Evolutionary conservation across 2,888 invertebrate species (phyloP).

Genomic region (Eulithis testata): DNA sequence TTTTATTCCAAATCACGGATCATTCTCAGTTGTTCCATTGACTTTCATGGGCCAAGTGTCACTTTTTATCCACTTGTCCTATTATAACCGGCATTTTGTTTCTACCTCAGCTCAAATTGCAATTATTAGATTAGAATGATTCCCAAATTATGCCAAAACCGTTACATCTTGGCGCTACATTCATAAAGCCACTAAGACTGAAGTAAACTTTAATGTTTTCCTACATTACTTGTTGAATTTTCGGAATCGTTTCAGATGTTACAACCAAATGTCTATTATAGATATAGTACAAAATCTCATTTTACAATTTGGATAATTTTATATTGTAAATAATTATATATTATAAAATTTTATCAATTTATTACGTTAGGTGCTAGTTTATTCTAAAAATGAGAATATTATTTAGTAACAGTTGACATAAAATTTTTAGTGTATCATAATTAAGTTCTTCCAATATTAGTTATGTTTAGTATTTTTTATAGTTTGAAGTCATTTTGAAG

Average conservation of each 20-base stretch:
- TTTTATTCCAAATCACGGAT: conserved; percentile 23
- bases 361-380: conserved; percentile 69
- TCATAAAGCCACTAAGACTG: conserved; percentile 41
- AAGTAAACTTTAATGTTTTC: conserved; percentile 35
- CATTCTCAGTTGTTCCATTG: background rate
- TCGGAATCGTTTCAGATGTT: conserved; percentile 23
- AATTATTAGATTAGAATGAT: conserved; percentile 35
- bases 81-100: conserved; percentile 51
- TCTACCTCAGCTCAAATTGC: conserved; percentile 56
- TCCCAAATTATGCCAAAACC: conserved; percentile 48
- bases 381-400: conserved; percentile 57
- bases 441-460: conserved; percentile 44
- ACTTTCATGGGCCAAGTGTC: background rate
- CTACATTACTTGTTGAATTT: conserved; percentile 26
- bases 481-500: conserved; percentile 42
- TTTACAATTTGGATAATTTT: conserved; percentile 45
- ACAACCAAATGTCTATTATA: conserved; percentile 56
- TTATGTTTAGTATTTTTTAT: conserved; percentile 49
- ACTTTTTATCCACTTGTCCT: conserved; percentile 8
- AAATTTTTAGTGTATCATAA: conserved; percentile 38
- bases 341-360: conserved; percentile 20
- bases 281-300: conserved; percentile 59
- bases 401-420: conserved; percentile 35
- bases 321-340: conserved; percentile 14
- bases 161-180: conserved; percentile 38